phyloP scores from a whole-genome alignment of 2,888 invertebrate genomes.

The Lasioglossum villosulum region DNA sequence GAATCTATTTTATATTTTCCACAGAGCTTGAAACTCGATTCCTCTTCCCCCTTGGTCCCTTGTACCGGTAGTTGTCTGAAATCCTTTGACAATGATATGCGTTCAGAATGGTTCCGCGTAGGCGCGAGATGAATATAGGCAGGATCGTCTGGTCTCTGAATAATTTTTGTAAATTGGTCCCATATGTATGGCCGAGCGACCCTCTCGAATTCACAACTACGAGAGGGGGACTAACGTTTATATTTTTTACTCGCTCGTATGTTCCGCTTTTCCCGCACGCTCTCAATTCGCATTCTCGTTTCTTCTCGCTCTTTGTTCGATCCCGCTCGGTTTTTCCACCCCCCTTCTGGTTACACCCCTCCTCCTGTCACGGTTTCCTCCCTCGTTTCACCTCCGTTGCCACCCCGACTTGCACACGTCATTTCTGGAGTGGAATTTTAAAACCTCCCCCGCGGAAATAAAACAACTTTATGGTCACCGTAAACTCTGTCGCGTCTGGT shows the following conservation, averaged over 20 bases:
- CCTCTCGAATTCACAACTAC: slow-evolving; percentile 76
- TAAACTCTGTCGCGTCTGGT: slow-evolving; percentile 63
- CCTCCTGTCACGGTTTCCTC: not conserved
- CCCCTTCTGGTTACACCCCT: not conserved
- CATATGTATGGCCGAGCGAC: slow-evolving; percentile 76
- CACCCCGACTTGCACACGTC: slow-evolving; percentile 55
- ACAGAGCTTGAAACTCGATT: slow-evolving; percentile 45
- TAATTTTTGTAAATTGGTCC: slow-evolving; percentile 82
- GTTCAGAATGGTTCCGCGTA: slow-evolving; percentile 62
- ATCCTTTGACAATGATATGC: slow-evolving; percentile 77
- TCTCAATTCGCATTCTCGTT: slow-evolving; percentile 46
- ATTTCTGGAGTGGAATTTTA: slow-evolving; percentile 78
- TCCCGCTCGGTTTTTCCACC: slow-evolving; percentile 31
- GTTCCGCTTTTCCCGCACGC: slow-evolving; percentile 28
- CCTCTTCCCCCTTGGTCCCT: not conserved
- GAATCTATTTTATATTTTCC: slow-evolving; percentile 26
- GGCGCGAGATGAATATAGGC: slow-evolving; percentile 44
- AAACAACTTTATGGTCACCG: slow-evolving; percentile 79
- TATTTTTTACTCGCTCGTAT: slow-evolving; percentile 57
- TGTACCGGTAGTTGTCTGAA: slow-evolving; percentile 57
- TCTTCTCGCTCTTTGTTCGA: slow-evolving; percentile 55
- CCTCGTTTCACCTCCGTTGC: slow-evolving; percentile 22
- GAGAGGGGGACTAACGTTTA: slow-evolving; percentile 59
- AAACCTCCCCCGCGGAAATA: slow-evolving; percentile 77
- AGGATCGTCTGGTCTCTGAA: slow-evolving; percentile 70